phyloP scores from a whole-genome alignment of 92 coral and sea anemone genomes.

The Palythoa heliodiscus region DNA sequence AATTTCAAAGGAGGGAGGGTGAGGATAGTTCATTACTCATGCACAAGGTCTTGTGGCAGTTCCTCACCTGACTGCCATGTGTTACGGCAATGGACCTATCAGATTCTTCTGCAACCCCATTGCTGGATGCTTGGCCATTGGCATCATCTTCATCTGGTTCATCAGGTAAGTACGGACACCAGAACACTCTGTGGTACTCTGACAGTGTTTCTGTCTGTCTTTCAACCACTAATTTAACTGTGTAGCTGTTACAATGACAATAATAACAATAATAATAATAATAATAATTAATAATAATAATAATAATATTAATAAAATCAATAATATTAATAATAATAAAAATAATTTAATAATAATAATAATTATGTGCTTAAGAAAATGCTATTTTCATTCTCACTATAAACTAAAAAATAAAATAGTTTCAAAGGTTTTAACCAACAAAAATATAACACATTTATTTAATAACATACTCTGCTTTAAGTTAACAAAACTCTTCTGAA shows the following conservation, averaged over 20 bases:
- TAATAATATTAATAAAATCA: neutral
- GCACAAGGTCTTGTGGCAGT: neutral
- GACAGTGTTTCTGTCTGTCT: constrained; percentile 57
- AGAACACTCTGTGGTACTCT: constrained; percentile 77
- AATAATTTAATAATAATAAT: too few relatives aligned
- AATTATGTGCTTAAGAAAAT: too few relatives aligned
- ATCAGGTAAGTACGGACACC: constrained; percentile 93
- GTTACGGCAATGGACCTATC: constrained; percentile 75
- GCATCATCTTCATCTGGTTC: constrained; percentile 60
- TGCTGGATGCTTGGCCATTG: constrained; percentile 27
- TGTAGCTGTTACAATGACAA: constrained; percentile 54
- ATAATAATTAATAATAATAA: too few relatives aligned
- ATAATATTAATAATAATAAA: neutral
- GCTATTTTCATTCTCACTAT: too few relatives aligned
- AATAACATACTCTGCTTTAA: too few relatives aligned
- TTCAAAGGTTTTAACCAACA: too few relatives aligned
- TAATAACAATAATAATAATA: neutral
- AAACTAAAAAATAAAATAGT: too few relatives aligned
- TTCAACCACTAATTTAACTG: constrained; percentile 78
- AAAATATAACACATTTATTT: too few relatives aligned
- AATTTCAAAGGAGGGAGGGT: too few relatives aligned
- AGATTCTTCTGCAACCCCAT: constrained; percentile 46
- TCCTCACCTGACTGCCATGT: constrained; percentile 76
- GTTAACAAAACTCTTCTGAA: too few relatives aligned
- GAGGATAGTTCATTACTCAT: neutral